A percentile compares a stretch with the other conserved stretches of the same genome.
These are phyloP conservation scores for Netta rufina DNA, from an alignment of 2,797 vertebrate species.

Conservation along the genomic window DNA sequence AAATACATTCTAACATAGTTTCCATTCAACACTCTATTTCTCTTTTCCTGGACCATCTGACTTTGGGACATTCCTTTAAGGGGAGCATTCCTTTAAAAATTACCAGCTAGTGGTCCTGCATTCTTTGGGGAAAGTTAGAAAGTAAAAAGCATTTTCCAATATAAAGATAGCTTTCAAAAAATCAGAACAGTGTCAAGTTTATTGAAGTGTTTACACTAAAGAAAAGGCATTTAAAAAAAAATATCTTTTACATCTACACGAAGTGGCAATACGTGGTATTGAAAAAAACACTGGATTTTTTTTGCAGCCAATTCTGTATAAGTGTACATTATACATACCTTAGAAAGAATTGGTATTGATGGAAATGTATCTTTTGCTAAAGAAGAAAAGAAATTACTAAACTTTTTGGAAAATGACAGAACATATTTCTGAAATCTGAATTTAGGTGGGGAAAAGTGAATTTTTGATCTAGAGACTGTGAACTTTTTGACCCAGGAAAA, in stretches of 20 bases:
- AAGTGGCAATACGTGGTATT: neutral
- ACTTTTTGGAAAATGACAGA: neutral
- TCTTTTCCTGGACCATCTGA: neutral
- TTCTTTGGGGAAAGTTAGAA: neutral
- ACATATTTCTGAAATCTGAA: neutral
- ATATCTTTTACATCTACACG: neutral
- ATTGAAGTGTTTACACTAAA: neutral
- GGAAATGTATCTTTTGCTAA: neutral
- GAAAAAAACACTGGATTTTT: neutral
- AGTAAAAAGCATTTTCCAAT: neutral
- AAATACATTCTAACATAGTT: neutral
- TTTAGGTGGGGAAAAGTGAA: neutral
- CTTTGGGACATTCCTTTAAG: neutral
- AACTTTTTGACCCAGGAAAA: no score
- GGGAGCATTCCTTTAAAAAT: neutral
- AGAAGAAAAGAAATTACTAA: neutral
- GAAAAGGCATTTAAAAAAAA: neutral
- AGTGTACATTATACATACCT: neutral
- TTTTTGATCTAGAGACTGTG: neutral
- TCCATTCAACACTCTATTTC: neutral
- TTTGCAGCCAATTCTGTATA: neutral
- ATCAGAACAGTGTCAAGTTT: neutral
- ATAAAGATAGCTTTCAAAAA: neutral
- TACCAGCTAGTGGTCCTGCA: neutral
- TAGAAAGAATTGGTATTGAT: neutral